These are phyloP conservation scores for Noctua janthe DNA, from an alignment of 2,888 invertebrate genomes.

Conservation along the genomic window DNA sequence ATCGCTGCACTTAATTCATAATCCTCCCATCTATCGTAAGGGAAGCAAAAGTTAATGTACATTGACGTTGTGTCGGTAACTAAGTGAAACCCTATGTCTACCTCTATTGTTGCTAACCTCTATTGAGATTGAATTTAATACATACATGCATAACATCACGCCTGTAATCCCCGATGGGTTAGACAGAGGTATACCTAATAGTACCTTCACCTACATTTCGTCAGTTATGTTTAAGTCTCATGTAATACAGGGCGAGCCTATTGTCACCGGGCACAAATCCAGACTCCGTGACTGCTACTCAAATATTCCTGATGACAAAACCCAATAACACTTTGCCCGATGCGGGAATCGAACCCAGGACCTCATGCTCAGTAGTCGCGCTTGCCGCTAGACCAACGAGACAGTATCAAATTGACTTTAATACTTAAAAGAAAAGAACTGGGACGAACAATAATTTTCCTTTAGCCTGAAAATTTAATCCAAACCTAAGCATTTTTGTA, in stretches of 20 bases:
- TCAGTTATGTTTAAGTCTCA: neutral
- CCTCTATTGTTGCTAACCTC: constrained; percentile 3
- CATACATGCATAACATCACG: no score
- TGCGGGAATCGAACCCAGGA: neutral
- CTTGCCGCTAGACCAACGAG: no score
- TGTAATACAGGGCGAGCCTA: neutral
- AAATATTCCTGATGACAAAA: neutral
- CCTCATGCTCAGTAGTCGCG: no score
- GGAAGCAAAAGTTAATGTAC: neutral
- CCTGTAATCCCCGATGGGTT: neutral
- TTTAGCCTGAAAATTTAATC: constrained; percentile 31
- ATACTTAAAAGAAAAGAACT: constrained; percentile 20
- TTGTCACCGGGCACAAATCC: neutral
- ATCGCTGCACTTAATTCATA: neutral
- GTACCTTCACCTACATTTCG: neutral
- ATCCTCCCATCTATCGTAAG: neutral
- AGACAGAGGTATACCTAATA: no score
- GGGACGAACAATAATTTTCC: neutral
- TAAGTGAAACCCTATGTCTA: neutral
- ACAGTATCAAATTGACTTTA: no score
- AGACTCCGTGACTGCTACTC: neutral
- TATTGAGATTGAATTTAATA: constrained; percentile 2
- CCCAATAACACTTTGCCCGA: neutral
- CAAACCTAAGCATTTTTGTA: constrained; percentile 16
- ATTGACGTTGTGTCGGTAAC: neutral